These are phyloP conservation scores for Oligia latruncula DNA, from an alignment of 2,888 invertebrate genomes.

Conservation along the genomic window DNA sequence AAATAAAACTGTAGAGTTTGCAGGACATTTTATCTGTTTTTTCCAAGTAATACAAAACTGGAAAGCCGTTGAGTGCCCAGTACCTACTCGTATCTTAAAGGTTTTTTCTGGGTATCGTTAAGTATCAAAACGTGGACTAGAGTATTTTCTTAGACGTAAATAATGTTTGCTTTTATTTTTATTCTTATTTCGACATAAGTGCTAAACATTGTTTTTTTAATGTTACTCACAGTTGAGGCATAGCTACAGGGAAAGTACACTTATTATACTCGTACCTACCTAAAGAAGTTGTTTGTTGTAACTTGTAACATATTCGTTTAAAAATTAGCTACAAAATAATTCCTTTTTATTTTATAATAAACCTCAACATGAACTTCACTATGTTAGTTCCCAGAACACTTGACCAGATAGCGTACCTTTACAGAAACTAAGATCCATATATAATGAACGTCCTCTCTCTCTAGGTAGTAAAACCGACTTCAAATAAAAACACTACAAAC, in stretches of 20 bases:
- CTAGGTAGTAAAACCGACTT: too few species aligned
- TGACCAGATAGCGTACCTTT: constrained; percentile 26
- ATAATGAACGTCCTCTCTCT: neutral
- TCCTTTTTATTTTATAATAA: neutral
- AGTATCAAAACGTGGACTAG: neutral
- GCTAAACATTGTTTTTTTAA: neutral
- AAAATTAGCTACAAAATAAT: neutral
- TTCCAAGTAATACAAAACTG: neutral
- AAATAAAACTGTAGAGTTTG: constrained; percentile 19
- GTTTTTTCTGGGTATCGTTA: constrained; percentile 6
- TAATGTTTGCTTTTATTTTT: neutral
- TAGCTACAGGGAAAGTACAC: neutral
- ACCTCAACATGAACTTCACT: neutral
- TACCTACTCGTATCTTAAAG: neutral
- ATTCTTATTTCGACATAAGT: too few species aligned
- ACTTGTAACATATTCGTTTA: too few species aligned
- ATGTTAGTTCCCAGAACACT: neutral
- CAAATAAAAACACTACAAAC: too few species aligned
- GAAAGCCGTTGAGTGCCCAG: neutral
- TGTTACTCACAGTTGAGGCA: neutral
- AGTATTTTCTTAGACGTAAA: neutral
- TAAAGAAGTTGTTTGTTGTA: neutral
- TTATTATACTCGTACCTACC: neutral
- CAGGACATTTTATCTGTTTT: neutral
- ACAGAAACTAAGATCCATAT: constrained; percentile 8